Conservation (phyloP, 2,797 vertebrate genomes). For the Lepilemur ruficaudatus region DNA sequence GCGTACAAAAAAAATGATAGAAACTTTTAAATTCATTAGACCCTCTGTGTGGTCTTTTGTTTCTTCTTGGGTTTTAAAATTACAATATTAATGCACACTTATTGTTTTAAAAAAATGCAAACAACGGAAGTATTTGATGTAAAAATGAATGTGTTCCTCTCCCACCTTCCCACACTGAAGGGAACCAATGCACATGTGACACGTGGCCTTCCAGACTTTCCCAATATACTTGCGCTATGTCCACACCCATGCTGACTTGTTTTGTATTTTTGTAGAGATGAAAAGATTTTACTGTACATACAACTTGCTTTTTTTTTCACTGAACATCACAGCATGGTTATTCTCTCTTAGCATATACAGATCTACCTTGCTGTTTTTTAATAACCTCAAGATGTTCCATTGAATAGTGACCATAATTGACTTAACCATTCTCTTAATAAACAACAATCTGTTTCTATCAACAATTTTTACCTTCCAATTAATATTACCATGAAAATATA, state of each 20-base stretch:
- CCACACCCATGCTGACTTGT: neutral
- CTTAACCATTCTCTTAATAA: neutral
- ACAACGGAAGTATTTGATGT: neutral
- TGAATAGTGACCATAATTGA: neutral
- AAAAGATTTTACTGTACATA: neutral
- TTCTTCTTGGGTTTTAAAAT: slow-evolving; percentile 33
- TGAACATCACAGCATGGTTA: neutral
- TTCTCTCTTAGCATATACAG: neutral
- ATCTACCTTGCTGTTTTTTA: neutral
- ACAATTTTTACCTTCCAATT: slow-evolving; percentile 32
- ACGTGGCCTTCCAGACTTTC: neutral
- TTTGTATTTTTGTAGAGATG: slow-evolving; percentile 11
- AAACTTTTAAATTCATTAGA: slow-evolving; percentile 20
- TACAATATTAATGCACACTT: neutral
- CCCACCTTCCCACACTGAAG: neutral
- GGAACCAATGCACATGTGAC: neutral
- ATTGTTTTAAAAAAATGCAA: neutral
- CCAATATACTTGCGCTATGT: neutral
- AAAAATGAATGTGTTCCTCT: neutral
- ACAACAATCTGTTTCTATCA: neutral
- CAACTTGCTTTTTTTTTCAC: neutral
- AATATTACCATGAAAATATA: slow-evolving; percentile 18
- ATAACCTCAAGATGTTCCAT: neutral
- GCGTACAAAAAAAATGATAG: neutral
- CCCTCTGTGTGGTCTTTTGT: neutral